A percentile compares a stretch with the other conserved stretches of the same genome.
Evolutionary conservation across 2,888 invertebrate species (phyloP).

Genomic region (Lamellibrachia satsuma): DNA sequence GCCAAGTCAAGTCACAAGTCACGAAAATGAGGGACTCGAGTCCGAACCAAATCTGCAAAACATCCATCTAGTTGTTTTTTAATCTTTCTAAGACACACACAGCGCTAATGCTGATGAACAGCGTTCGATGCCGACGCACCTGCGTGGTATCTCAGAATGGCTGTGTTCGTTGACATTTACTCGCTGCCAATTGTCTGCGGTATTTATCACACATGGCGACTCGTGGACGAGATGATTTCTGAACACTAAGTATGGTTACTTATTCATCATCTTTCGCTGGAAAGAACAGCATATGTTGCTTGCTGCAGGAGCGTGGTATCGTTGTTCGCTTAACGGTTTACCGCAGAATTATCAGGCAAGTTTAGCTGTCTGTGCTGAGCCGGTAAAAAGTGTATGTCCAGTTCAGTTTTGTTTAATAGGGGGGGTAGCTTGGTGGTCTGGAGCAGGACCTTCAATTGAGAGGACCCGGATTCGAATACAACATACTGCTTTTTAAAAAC

Average conservation of each 20-base stretch:
- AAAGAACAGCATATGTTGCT: neutral
- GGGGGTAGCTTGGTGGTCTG: too few relatives aligned
- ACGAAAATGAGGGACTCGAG: too few relatives aligned
- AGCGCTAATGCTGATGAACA: neutral
- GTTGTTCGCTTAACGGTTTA: neutral
- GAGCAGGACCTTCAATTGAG: too few relatives aligned
- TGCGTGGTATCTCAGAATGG: neutral
- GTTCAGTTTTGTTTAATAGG: too few relatives aligned
- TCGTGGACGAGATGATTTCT: neutral
- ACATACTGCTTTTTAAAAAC: too few relatives aligned
- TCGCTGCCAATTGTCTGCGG: neutral
- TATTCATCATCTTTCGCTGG: neutral
- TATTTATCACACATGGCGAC: neutral
- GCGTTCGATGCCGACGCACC: neutral
- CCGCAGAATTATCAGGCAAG: too few relatives aligned
- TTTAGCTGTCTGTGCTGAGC: too few relatives aligned
- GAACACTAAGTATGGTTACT: neutral
- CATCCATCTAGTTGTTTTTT: too few relatives aligned
- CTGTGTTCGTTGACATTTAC: neutral
- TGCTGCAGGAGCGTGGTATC: neutral
- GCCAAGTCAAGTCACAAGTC: too few relatives aligned
- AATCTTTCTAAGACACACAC: neutral
- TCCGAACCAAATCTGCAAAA: too few relatives aligned
- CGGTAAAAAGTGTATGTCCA: too few relatives aligned
- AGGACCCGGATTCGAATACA: too few relatives aligned